Evolutionary conservation across 2,888 invertebrate genomes (phyloP).

Genomic region (Pseudolycoriella hygida): DNA sequence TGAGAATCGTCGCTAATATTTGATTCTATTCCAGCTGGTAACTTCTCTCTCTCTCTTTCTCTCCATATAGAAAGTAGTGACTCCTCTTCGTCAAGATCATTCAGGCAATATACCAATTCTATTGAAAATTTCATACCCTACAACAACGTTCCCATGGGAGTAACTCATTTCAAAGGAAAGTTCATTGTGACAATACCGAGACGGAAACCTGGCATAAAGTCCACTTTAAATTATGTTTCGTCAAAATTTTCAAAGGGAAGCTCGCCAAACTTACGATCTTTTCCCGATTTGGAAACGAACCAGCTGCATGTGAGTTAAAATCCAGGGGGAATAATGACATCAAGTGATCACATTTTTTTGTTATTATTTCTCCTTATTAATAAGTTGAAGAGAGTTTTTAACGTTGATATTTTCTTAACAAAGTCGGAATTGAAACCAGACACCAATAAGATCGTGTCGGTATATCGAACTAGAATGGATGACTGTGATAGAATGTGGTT

Average conservation of each 20-base stretch:
- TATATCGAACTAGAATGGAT: constrained; percentile 54
- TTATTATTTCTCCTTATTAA: no score
- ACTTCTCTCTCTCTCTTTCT: no score
- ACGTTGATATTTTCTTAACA: no score
- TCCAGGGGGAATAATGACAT: no score
- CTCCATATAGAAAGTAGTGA: no score
- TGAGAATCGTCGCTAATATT: no score
- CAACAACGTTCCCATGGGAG: constrained; percentile 28
- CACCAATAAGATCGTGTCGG: constrained; percentile 35
- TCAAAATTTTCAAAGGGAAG: not conserved
- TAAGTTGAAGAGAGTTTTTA: no score
- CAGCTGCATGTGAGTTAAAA: constrained; percentile 16
- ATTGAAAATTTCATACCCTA: constrained; percentile 21
- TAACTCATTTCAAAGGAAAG: constrained; percentile 16
- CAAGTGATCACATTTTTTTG: no score
- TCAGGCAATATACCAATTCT: no score
- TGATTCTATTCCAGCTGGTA: no score
- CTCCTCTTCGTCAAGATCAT: no score
- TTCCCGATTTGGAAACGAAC: constrained; percentile 22
- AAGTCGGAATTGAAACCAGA: no score
- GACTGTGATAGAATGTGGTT: constrained; percentile 59
- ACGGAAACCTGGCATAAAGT: constrained; percentile 42
- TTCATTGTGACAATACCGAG: constrained; percentile 45
- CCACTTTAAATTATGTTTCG: constrained; percentile 38
- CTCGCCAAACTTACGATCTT: constrained; percentile 23